These are phyloP conservation scores for Dipodomys merriami DNA, from an alignment of 2,113 vertebrate species.

Conservation along the genomic window DNA sequence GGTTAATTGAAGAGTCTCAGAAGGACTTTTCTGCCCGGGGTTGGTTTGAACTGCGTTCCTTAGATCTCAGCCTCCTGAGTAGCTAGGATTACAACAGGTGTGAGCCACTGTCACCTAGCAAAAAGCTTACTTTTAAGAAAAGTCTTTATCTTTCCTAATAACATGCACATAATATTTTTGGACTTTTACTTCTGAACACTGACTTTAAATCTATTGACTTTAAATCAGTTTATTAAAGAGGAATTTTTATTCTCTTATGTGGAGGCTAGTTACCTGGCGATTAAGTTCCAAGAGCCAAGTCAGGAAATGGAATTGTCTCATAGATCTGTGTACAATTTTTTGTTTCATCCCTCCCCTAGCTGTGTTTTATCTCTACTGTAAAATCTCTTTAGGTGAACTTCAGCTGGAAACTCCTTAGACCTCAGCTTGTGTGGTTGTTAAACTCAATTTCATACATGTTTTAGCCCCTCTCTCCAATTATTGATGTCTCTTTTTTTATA, in stretches of 20 bases:
- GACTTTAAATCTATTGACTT: background rate
- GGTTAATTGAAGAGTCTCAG: no score
- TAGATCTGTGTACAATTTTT: background rate
- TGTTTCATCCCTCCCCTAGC: background rate
- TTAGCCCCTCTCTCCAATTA: background rate
- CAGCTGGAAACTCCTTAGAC: background rate
- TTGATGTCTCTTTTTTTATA: constrained; percentile 52
- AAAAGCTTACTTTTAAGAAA: background rate
- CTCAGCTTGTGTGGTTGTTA: background rate
- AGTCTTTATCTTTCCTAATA: constrained; percentile 25
- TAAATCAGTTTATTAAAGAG: constrained; percentile 46
- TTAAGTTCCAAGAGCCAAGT: constrained; percentile 1
- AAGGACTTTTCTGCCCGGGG: no score
- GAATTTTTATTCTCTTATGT: background rate
- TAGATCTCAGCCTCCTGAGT: no score
- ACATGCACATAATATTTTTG: background rate
- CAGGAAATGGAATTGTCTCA: background rate
- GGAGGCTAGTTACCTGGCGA: constrained; percentile 6
- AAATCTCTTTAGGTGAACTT: background rate
- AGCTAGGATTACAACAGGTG: no score
- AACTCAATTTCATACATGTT: background rate
- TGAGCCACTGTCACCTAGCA: no score
- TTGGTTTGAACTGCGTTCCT: no score
- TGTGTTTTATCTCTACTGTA: background rate
- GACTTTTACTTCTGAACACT: constrained; percentile 27